Conservation (phyloP, 2,797 vertebrate genomes). For the Danio albolineatus region DNA sequence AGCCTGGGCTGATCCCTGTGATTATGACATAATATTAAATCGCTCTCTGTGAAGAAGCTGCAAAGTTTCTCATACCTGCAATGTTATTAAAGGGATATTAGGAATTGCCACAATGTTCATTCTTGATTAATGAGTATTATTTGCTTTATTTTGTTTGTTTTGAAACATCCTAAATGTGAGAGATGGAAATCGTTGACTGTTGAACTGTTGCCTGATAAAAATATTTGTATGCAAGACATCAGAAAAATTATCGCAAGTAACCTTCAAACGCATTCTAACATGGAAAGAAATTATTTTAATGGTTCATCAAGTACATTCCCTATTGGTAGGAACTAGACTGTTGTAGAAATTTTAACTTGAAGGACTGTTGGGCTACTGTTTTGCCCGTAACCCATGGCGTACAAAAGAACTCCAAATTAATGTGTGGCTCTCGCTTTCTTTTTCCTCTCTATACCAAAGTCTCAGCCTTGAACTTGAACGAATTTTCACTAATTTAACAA, state of each 20-base stretch:
- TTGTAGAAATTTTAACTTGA: too few species aligned
- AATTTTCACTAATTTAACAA: too few species aligned
- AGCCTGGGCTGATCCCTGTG: conserved; percentile 21
- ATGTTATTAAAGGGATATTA: neutral
- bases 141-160: neutral
- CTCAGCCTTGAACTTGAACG: too few species aligned
- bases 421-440: too few species aligned
- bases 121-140: neutral
- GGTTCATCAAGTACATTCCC: too few species aligned
- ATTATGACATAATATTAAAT: conserved; percentile 45
- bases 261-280: neutral
- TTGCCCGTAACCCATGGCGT: too few species aligned
- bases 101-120: conserved; percentile 4
- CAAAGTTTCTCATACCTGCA: conserved; percentile 33
- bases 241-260: neutral
- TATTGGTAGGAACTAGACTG: too few species aligned
- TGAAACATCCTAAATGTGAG: neutral
- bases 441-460: too few species aligned
- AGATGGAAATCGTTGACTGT: neutral
- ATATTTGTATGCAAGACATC: neutral
- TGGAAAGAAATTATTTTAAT: too few species aligned
- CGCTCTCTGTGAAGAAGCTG: conserved; percentile 4
- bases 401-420: too few species aligned
- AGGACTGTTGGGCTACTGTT: too few species aligned
- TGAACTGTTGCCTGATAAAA: neutral